phyloP scores from a whole-genome alignment of 2,113 vertebrate species.

The Micronisus gabar region DNA sequence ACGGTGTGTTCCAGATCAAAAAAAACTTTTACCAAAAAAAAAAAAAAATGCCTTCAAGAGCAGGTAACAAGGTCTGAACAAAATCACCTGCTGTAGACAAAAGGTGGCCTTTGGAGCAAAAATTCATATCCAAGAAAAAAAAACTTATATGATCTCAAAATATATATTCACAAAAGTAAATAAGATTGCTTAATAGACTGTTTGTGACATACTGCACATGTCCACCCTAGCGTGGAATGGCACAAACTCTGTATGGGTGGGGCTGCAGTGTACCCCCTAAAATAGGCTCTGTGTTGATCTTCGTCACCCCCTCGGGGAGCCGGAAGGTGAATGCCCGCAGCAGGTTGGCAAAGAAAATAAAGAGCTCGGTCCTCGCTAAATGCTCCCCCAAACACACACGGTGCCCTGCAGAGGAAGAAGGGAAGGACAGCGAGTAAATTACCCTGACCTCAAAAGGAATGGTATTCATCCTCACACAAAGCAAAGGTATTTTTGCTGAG shows the following conservation, averaged over 20 bases:
- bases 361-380: conserved; percentile 34
- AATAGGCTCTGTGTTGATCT: background rate
- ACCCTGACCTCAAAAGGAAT: background rate
- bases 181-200: background rate
- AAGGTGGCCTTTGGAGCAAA: background rate
- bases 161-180: background rate
- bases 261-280: background rate
- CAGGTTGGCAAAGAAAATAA: conserved; percentile 54
- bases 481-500: background rate
- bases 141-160: background rate
- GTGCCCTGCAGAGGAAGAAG: conserved; percentile 16
- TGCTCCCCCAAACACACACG: conserved; percentile 51
- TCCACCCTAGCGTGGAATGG: conserved; percentile 11
- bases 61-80: background rate
- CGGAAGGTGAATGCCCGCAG: background rate
- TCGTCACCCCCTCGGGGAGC: background rate
- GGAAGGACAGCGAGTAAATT: background rate
- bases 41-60: background rate
- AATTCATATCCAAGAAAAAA: background rate
- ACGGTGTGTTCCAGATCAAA: background rate
- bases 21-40: background rate
- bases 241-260: conserved; percentile 21
- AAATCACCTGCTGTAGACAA: background rate
- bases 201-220: background rate
- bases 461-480: background rate